Evolutionary conservation across 2,113 vertebrate species (phyloP).

Genomic region (Verasper variegatus): DNA sequence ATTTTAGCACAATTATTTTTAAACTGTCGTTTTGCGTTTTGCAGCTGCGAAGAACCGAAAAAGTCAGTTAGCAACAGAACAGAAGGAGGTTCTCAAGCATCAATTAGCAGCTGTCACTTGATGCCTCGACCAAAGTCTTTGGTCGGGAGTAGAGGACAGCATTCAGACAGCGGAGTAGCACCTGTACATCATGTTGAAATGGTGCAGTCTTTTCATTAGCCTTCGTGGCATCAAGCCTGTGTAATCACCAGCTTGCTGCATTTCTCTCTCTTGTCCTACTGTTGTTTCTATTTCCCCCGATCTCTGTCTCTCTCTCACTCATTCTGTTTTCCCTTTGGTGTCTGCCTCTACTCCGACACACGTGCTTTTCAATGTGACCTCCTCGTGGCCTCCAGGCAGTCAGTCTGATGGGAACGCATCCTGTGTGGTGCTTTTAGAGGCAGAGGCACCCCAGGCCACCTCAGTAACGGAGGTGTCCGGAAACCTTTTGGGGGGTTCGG

Average conservation of each 20-base stretch:
- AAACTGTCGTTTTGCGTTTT: background rate
- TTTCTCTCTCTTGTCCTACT: background rate
- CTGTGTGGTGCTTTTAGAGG: slow-evolving; percentile 68
- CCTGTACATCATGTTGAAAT: slow-evolving; percentile 37
- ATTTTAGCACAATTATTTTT: too few species aligned
- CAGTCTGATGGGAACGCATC: slow-evolving; percentile 54
- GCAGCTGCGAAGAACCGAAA: background rate
- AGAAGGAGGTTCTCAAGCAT: slow-evolving; percentile 10
- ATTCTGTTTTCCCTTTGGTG: slow-evolving; percentile 5
- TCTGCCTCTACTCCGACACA: slow-evolving; percentile 32
- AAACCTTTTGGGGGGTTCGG: slow-evolving; percentile 43
- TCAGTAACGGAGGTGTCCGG: slow-evolving; percentile 66
- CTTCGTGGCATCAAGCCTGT: slow-evolving; percentile 21
- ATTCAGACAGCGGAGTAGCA: slow-evolving; percentile 40
- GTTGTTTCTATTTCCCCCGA: background rate
- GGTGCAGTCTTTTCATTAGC: slow-evolving; percentile 36
- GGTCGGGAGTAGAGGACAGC: slow-evolving; percentile 16
- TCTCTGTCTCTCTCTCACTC: background rate
- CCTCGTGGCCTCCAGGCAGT: slow-evolving; percentile 55
- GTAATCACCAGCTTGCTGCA: background rate
- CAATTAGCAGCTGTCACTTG: slow-evolving; percentile 30
- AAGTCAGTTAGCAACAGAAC: background rate
- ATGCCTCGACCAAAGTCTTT: slow-evolving; percentile 15
- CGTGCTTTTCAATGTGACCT: slow-evolving; percentile 69
- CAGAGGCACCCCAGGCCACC: slow-evolving; percentile 53